Conservation (phyloP, 1,140 invertebrate species). For the Heliconius melpomene region DNA sequence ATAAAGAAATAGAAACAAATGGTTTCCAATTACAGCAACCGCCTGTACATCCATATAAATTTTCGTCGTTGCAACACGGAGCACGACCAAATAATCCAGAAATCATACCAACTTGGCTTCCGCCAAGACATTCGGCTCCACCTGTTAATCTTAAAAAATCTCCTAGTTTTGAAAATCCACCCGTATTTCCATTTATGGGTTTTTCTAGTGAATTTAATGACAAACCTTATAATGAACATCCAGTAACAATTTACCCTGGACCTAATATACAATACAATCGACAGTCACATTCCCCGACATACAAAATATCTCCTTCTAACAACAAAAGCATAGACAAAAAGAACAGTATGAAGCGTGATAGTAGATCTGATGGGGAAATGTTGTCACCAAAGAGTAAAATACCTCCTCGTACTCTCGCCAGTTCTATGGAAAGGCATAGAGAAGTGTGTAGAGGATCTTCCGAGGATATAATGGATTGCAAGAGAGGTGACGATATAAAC, state of each 20-base stretch:
- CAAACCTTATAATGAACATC: slow-evolving; percentile 83
- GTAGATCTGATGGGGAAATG: slow-evolving; percentile 75
- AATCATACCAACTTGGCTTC: slow-evolving; percentile 70
- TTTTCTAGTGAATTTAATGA: slow-evolving; percentile 78
- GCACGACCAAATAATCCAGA: slow-evolving; percentile 69
- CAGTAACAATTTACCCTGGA: slow-evolving; percentile 83
- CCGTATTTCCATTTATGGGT: slow-evolving; percentile 74
- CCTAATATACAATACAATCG: slow-evolving; percentile 73
- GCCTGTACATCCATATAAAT: slow-evolving; percentile 83
- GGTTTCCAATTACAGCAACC: slow-evolving; percentile 81
- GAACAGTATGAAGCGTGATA: slow-evolving; percentile 64
- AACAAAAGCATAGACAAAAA: slow-evolving; percentile 65
- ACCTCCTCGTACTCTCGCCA: slow-evolving; percentile 85
- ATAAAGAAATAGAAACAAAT: slow-evolving; percentile 80
- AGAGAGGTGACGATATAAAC: slow-evolving; percentile 74
- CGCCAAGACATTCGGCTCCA: slow-evolving; percentile 59
- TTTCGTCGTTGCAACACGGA: slow-evolving; percentile 85
- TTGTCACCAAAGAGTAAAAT: slow-evolving; percentile 82
- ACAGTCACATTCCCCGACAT: slow-evolving; percentile 76
- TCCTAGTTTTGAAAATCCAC: slow-evolving; percentile 72
- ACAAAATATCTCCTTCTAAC: slow-evolving; percentile 68
- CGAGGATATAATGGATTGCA: slow-evolving; percentile 71
- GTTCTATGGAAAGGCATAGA: slow-evolving; percentile 87
- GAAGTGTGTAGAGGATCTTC: slow-evolving; percentile 85
- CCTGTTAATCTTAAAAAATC: slow-evolving; percentile 63